Evolutionary conservation across 2,888 invertebrate species (phyloP), one percentile per base, ranked within the genome.

Genomic region (Stictocephala bisonia): DNA sequence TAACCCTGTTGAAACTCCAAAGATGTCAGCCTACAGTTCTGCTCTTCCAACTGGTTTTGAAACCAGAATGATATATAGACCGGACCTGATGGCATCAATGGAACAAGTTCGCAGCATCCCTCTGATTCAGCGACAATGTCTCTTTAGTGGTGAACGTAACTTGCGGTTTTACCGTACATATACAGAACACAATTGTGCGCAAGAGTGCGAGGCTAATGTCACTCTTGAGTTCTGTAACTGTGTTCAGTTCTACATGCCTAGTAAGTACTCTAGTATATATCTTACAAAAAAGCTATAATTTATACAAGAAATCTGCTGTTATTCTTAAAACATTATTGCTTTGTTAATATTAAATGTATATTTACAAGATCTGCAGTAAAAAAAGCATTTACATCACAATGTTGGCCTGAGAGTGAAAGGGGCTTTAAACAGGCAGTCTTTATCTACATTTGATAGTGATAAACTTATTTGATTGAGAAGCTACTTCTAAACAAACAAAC

Each of bases 1-100:
- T 78, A 94, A 90, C 83, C 94, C 94, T 0, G 90, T 92, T 0
- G 94, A 94, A 81, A 90, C 91, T 0, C 94, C 94, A 0, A 93
- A 92, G 84, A 91, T 94, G 74, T 88, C 90, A 2, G 91, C 92
- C 79, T 89, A 90, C 75, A 93, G 92, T 0, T 91, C 92, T 74
- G 86, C 92, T 4, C 86, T 93, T 69, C 87, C 90, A 1, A 90
- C 93, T 0, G 93, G 94, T 0, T 85, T 88, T 22, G 94, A 94
- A 82, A 89, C 90, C 0, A 86, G 93, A 1, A 87, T 92, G 58
- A 87, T 89, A 2, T 88, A 94, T 27, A 86, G 87, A 70, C 93
- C 94, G 0, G 86, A 88, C 18, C 90, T 93, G 73, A 85, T 88
- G 13, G 90, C 90, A 77, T 90, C 93, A 0, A 87, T 88, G 20